Percentiles rank a stretch among this genome's conserved stretches.
phyloP scores from a whole-genome alignment of 2,113 vertebrate genomes.

The Triplophysa dalaica region DNA sequence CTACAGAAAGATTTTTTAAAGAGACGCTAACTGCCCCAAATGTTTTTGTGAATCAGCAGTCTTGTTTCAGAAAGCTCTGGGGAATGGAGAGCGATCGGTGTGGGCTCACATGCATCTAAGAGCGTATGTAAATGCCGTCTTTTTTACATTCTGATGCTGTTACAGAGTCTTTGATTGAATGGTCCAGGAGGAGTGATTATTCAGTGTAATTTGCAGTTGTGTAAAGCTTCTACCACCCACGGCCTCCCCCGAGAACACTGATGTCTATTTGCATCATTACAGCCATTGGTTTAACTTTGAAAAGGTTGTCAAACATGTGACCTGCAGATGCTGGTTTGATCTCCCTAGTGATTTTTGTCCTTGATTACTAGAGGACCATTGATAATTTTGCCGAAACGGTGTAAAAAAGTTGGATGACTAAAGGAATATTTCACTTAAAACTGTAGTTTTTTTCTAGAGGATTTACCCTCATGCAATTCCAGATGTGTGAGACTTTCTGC shows the following conservation, averaged over 20 bases:
- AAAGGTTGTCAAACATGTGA: not conserved
- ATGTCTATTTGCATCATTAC: not conserved
- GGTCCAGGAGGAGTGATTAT: slow-evolving; percentile 54
- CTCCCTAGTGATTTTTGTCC: not conserved
- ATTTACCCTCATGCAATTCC: no score
- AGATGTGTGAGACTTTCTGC: no score
- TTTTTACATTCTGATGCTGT: slow-evolving; percentile 50
- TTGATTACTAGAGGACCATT: not conserved
- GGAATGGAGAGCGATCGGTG: slow-evolving; percentile 24
- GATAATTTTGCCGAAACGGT: not conserved
- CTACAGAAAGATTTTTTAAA: not conserved
- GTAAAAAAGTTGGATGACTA: not conserved
- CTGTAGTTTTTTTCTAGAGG: no score
- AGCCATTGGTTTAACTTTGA: not conserved
- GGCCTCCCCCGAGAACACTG: slow-evolving; percentile 12
- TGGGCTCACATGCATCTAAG: slow-evolving; percentile 49
- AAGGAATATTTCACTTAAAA: not conserved
- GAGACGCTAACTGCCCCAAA: not conserved
- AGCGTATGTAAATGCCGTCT: slow-evolving; percentile 58
- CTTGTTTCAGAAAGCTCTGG: slow-evolving; percentile 4
- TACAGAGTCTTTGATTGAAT: slow-evolving; percentile 53
- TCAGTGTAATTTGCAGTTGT: slow-evolving; percentile 58
- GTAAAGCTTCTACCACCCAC: slow-evolving; percentile 53
- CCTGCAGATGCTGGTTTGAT: not conserved
- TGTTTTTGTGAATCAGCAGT: slow-evolving; percentile 17